Base-by-base conservation (phyloP, 2,797 vertebrate genomes). In the Hyperoplus lanceolatus region DNA sequence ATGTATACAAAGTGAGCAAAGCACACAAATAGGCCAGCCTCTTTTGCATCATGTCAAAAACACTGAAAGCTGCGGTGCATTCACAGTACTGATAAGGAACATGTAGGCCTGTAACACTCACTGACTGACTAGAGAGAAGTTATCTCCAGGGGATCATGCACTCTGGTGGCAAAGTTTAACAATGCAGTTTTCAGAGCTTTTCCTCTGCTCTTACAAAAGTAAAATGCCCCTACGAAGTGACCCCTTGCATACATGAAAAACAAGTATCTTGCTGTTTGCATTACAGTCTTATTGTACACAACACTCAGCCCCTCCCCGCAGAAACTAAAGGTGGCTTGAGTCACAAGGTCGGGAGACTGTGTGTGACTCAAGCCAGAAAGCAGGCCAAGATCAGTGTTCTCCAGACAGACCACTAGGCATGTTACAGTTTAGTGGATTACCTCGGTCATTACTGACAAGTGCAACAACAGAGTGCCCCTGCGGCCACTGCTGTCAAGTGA, bases 351-450 rank as follows among this genome's bases (percentile, higher is more conserved):
- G 62, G 15, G 36, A 78, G 78, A 75, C 79, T 54, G 55, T 11
- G 8, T 72, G 84, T 29, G 81, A 85, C 53, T 42, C 88, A 88
- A 92, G 70, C 82, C 79, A 86, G 82, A 87, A 92, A 92, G 80
- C 84, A 90, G 89, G 87, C 92, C 87, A 91, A 88, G 84, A 90
- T 79, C 86, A 69, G 68, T 14, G n/a, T 73, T 85, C 61, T 81
- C 59, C 77, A 92, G 85, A 78, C 85, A 84, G 57, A 83, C 73
- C 42, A 84, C 70, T 65, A 62, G 58, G 66, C 81, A 73, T 63
- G 79, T 72, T 73, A 75, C 85, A 86, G 82, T 92, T 87, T 85
- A 86, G 73, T 89, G 86, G 88, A 90, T 94, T 92, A 91, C 72
- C 73, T 56, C 16, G 57, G 79, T 80, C 75, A 73, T 69, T 79